These are phyloP conservation scores for Spinibarbus caldwelli DNA, from an alignment of 2,797 vertebrate genomes.

Conservation along the genomic window DNA sequence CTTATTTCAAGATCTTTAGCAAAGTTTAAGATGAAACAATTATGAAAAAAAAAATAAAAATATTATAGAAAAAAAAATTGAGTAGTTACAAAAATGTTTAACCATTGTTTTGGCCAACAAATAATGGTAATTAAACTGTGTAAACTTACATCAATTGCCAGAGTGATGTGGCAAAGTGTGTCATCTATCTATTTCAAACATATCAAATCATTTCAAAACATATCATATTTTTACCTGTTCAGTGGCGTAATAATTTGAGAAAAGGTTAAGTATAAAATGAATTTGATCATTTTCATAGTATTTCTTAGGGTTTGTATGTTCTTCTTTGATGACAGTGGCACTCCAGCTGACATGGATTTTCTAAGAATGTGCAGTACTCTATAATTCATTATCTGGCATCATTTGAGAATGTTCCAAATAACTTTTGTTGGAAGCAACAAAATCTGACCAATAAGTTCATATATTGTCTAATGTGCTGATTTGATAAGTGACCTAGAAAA, in stretches of 20 bases:
- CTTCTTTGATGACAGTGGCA: too few species aligned
- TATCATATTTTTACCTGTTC: neutral
- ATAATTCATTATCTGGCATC: neutral
- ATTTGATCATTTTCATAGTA: neutral
- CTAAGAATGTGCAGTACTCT: neutral
- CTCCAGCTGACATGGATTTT: neutral
- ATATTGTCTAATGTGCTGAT: neutral
- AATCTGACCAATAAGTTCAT: neutral
- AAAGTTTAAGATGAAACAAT: too few species aligned
- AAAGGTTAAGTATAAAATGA: neutral
- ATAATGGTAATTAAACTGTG: too few species aligned
- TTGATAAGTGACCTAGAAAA: neutral
- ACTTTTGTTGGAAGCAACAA: neutral
- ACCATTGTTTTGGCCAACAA: too few species aligned
- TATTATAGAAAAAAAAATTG: too few species aligned
- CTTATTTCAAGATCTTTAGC: too few species aligned
- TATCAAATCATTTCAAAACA: too few species aligned
- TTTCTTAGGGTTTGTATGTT: neutral
- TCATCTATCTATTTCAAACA: too few species aligned
- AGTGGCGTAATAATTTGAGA: neutral
- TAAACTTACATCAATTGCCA: too few species aligned
- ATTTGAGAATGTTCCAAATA: neutral
- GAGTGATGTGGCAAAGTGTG: too few species aligned
- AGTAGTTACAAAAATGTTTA: too few species aligned
- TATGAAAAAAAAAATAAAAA: too few species aligned